Conservation (phyloP, 2,113 vertebrate species). For the Cranoglanis bouderius region DNA sequence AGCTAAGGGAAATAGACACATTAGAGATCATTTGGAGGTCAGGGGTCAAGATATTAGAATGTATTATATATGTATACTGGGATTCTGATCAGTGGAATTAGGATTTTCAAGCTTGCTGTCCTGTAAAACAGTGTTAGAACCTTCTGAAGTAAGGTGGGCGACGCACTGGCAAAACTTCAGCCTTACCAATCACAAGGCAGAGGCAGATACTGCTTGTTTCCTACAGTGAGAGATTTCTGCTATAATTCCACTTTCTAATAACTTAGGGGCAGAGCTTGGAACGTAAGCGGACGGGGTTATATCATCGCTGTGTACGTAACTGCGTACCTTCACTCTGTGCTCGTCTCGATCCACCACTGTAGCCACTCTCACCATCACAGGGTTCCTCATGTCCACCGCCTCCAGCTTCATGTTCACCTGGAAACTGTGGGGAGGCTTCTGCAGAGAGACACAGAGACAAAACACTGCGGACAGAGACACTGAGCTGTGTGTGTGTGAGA, state of each 20-base stretch:
- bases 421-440: constrained; percentile 85
- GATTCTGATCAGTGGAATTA: background rate
- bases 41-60: background rate
- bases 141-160: background rate
- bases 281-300: background rate
- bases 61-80: too few species aligned
- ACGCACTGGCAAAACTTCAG: background rate
- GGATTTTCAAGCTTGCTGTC: background rate
- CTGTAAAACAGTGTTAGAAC: background rate
- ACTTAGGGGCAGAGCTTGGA: background rate
- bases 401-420: constrained; percentile 84
- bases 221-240: too few species aligned
- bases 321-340: constrained; percentile 80
- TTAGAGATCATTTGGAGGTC: background rate
- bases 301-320: background rate
- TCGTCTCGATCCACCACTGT: constrained; percentile 81
- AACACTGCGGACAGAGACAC: background rate
- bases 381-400: constrained; percentile 82
- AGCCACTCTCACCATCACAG: constrained; percentile 81
- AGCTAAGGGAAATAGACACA: constrained; percentile 62
- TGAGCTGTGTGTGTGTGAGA: background rate
- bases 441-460: constrained; percentile 28
- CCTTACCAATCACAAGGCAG: background rate
- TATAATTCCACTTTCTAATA: background rate
- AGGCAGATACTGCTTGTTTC: background rate